Base-by-base conservation (phyloP, 2,888 invertebrate genomes). In the Chaitophorus viminalis region DNA sequence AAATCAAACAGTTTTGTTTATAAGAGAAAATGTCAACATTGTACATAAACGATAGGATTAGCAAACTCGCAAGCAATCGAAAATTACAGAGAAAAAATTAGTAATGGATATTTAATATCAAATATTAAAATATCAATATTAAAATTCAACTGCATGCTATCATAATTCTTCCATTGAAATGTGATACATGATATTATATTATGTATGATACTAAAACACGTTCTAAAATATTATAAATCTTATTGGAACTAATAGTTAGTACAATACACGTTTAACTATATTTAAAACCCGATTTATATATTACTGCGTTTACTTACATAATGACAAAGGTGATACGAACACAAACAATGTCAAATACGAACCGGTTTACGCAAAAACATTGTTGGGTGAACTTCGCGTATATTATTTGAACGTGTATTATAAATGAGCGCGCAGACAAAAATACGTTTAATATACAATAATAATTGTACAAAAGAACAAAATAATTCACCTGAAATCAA, bases 401-500 rank as follows among this genome's bases (percentile, higher is more conserved):
- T 29, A 29, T 39, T 14, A 39, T 76, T 46, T n/a, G 29, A 36
- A 39, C 8, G 11, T 3, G 25, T 31, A 82, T 72, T n/a, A 82
- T 31, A 39, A 68, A 68, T 3, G 68, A 68, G 11, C 5, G 29
- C 11, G 29, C 9, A 2, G 29, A 54, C 31, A 18, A 74, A 60
- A 21, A 60, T n/a, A n/a, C n/a, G n/a, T n/a, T n/a, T n/a, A n/a
- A n/a, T n/a, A n/a, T n/a, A n/a, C n/a, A n/a, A n/a, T n/a, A 25
- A 54, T 65, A 52, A 14, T 11, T 46, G n/a, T 46, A 46, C 46
- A 46, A n/a, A 31, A 82, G 31, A 82, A 82, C 33, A 36, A 33
- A 83, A 75, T 75, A 65, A 25, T 83, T 65, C 60, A 75, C 11
- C 29, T 21, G 36, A 74, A 60, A 83, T 83, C 74, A 65, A 83